Conservation (phyloP, 2,113 vertebrate genomes). For the Pygoscelis antarcticus region DNA sequence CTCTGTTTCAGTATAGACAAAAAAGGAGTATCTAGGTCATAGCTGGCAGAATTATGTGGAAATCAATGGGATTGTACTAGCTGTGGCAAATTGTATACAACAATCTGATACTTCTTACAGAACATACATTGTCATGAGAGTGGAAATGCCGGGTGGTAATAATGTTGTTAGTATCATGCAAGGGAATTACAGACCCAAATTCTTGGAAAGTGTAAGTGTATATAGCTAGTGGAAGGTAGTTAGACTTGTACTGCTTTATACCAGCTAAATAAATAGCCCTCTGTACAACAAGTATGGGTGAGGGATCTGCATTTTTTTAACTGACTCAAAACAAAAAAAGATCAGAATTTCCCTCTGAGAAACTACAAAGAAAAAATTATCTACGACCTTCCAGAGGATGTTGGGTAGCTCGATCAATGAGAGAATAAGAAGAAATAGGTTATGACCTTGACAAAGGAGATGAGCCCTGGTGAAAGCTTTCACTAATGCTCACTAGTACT, state of each 20-base stretch:
- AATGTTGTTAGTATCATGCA: background rate
- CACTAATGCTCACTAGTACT: constrained; percentile 43
- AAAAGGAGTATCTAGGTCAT: background rate
- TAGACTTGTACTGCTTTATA: background rate
- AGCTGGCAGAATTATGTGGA: background rate
- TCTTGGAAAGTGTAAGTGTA: background rate
- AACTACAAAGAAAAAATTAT: constrained; percentile 42
- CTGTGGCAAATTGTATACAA: background rate
- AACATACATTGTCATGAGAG: background rate
- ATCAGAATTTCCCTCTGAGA: background rate
- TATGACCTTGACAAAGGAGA: constrained; percentile 18
- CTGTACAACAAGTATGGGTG: background rate
- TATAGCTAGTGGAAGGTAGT: background rate
- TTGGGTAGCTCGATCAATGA: background rate
- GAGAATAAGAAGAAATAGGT: constrained; percentile 28
- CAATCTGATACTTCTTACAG: background rate
- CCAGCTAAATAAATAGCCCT: background rate
- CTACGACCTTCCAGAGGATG: background rate
- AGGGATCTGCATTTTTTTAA: background rate
- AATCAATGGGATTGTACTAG: background rate
- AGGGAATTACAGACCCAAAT: background rate
- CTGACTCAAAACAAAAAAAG: background rate
- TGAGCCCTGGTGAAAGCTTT: constrained; percentile 1
- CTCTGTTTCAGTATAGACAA: background rate
- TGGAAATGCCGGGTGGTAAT: background rate